phyloP scores from a whole-genome alignment of 2,797 vertebrate genomes.

The Clarias pachynema region DNA sequence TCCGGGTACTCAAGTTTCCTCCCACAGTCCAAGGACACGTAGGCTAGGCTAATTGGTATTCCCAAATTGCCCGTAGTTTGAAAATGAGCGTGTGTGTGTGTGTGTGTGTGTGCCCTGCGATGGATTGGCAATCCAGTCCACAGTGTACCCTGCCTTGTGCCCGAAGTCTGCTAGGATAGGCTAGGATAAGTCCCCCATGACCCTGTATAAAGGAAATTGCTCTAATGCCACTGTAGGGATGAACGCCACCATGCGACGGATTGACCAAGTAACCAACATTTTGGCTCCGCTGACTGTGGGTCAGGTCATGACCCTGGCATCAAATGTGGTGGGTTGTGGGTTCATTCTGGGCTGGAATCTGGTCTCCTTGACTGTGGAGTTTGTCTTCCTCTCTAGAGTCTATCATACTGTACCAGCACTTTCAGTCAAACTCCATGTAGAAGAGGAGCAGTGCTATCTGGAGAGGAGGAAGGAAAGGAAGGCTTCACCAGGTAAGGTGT shows the following conservation, averaged over 20 bases:
- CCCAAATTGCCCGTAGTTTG: too few relatives aligned
- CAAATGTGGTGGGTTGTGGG: conserved; percentile 79
- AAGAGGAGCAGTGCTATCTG: conserved; percentile 63
- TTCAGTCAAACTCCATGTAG: conserved; percentile 72
- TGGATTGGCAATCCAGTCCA: too few relatives aligned
- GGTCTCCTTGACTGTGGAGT: conserved; percentile 81
- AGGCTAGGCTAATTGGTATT: too few relatives aligned
- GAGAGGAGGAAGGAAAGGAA: conserved; percentile 67
- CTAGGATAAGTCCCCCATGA: too few relatives aligned
- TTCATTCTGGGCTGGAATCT: conserved; percentile 86
- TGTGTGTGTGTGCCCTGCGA: too few relatives aligned
- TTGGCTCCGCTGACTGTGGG: conserved; percentile 79
- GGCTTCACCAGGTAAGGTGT: conserved; percentile 63
- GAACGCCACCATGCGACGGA: conserved; percentile 76
- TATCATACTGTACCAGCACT: conserved; percentile 78
- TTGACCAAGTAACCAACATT: conserved; percentile 82
- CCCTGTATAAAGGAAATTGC: background rate
- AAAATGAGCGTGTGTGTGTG: too few relatives aligned
- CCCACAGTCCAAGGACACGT: too few relatives aligned
- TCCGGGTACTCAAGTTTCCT: too few relatives aligned
- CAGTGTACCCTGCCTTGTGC: too few relatives aligned
- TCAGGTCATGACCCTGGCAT: conserved; percentile 81
- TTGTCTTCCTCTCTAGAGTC: conserved; percentile 82
- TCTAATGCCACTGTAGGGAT: conserved; percentile 68
- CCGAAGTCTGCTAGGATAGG: too few relatives aligned